A percentile compares a stretch with the other conserved stretches of the same genome.
Conservation (phyloP, 2,797 vertebrate species). For the Scomberomorus guttatus region DNA sequence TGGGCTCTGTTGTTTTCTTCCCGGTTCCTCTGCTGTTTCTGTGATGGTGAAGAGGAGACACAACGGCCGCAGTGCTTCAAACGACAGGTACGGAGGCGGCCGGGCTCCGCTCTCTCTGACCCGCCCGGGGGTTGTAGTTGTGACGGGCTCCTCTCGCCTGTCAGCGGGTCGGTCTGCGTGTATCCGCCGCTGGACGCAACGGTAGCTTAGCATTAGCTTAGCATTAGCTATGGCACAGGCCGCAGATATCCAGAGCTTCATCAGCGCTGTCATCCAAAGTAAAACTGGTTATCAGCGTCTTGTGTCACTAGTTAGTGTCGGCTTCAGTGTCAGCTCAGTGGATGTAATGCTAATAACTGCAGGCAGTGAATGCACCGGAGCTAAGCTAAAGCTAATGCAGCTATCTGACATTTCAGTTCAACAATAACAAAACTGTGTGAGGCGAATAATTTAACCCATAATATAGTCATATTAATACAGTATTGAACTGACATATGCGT, state of each 20-base stretch:
- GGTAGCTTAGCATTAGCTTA: conserved; percentile 26
- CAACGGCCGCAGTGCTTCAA: conserved; percentile 63
- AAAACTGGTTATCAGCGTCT: rapidly evolving
- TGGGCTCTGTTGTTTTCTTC: conserved; percentile 29
- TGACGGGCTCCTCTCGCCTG: not conserved
- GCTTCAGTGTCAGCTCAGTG: not conserved
- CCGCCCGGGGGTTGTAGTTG: no score
- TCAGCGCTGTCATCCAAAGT: not conserved
- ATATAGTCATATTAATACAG: no score
- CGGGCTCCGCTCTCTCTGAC: not conserved
- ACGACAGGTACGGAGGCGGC: conserved; percentile 74
- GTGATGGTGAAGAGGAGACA: conserved; percentile 71
- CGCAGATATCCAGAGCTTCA: not conserved
- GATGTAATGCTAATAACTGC: not conserved
- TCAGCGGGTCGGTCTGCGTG: not conserved
- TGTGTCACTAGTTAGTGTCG: no score
- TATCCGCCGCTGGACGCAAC: not conserved
- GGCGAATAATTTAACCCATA: rapidly evolving
- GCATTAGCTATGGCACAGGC: conserved; percentile 43
- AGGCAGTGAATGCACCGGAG: not conserved
- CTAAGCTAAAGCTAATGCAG: conserved; percentile 31
- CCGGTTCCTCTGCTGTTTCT: conserved; percentile 39
- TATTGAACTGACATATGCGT: no score
- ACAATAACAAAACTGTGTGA: no score
- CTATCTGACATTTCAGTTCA: conserved; percentile 4